A percentile compares a stretch with the other conserved stretches of the same genome.
phyloP scores from a whole-genome alignment of 2,888 invertebrate genomes.

The Rhagophthalmus giganteus region DNA sequence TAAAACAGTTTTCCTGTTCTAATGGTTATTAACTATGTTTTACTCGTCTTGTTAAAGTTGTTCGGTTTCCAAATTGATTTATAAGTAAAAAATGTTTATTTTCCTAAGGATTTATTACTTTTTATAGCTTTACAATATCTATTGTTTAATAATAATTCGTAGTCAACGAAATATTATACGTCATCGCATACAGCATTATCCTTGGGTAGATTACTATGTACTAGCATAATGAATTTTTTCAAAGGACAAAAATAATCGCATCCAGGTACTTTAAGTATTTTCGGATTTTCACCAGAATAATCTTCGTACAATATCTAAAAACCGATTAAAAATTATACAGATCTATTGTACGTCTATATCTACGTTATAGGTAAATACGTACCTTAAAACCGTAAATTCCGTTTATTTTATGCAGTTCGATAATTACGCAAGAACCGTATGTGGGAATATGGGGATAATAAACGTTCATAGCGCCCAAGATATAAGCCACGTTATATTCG shows the following conservation, averaged over 20 bases:
- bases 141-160: no score
- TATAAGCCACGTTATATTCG: conserved; percentile 29
- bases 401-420: conserved; percentile 35
- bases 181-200: neutral
- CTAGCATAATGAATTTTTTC: neutral
- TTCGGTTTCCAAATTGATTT: no score
- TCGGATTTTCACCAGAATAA: neutral
- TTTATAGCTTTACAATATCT: no score
- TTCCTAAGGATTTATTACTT: no score
- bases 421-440: conserved; percentile 30
- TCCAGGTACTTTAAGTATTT: conserved; percentile 6
- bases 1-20: no score
- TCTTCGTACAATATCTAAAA: conserved; percentile 4
- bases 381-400: conserved; percentile 32
- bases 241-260: conserved; percentile 8
- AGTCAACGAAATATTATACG: no score
- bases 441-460: conserved; percentile 22
- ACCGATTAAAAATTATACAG: conserved; percentile 1
- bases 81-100: no score
- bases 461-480: conserved; percentile 24
- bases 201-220: conserved; percentile 3
- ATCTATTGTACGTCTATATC: neutral
- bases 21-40: no score
- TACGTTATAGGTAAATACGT: no score
- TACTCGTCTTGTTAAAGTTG: no score